Evolutionary conservation across 1,140 invertebrate species (phyloP).

Genomic region (Chrysomallon squamiferum): DNA sequence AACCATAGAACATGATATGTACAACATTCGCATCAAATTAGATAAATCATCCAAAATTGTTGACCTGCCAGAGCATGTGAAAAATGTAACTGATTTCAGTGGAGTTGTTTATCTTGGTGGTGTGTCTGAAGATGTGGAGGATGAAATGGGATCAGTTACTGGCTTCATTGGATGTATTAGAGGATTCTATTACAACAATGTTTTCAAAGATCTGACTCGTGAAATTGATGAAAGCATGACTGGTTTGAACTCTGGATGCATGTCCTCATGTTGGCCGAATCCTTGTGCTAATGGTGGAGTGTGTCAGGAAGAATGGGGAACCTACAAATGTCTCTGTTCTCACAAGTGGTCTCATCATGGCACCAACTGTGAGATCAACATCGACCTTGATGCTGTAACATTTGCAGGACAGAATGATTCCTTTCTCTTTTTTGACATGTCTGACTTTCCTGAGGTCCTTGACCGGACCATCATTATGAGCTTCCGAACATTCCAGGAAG

Average conservation of each 20-base stretch:
- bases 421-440: conserved; percentile 74
- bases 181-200: conserved; percentile 88
- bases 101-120: conserved; percentile 68
- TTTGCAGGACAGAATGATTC: conserved; percentile 75
- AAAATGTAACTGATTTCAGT: conserved; percentile 24
- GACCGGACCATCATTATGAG: conserved; percentile 83
- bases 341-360: conserved; percentile 92
- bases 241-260: conserved; percentile 84
- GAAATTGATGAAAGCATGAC: conserved; percentile 33
- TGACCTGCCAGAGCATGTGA: background rate
- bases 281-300: conserved; percentile 89
- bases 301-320: conserved; percentile 91
- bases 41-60: conserved; percentile 18
- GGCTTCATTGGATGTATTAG: conserved; percentile 92
- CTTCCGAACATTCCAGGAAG: conserved; percentile 80
- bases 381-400: conserved; percentile 88
- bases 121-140: conserved; percentile 69
- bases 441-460: conserved; percentile 77
- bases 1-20: conserved; percentile 74
- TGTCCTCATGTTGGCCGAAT: conserved; percentile 90
- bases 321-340: conserved; percentile 79
- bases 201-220: conserved; percentile 86
- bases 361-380: conserved; percentile 86
- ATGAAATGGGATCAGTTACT: conserved; percentile 75
- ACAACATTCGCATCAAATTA: conserved; percentile 94